These are phyloP conservation scores for Trichoplusia ni DNA, from an alignment of 1,140 invertebrate genomes.

Conservation along the genomic window DNA sequence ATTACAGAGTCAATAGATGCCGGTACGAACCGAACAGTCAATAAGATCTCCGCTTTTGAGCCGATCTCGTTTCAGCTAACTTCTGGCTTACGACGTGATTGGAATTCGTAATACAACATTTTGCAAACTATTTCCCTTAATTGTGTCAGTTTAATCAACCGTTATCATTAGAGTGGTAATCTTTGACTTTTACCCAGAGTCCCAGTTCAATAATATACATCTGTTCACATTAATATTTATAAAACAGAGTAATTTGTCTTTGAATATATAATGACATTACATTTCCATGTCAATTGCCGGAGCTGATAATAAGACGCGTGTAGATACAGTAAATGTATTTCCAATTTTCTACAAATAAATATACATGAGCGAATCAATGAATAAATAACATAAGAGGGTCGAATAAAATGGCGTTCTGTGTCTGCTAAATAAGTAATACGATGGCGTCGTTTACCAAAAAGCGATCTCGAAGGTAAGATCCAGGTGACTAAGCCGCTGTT, in stretches of 20 bases:
- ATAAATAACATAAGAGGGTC: constrained; percentile 24
- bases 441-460: constrained; percentile 23
- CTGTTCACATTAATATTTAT: constrained; percentile 7
- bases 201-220: not conserved
- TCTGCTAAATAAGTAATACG: constrained; percentile 32
- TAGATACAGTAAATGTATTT: constrained; percentile 20
- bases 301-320: constrained; percentile 23
- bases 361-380: constrained; percentile 29
- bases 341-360: constrained; percentile 31
- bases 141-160: constrained; percentile 39
- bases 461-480: constrained; percentile 24
- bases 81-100: constrained; percentile 50
- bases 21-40: constrained; percentile 59
- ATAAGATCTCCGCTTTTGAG: constrained; percentile 53
- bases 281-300: constrained; percentile 16
- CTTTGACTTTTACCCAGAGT: not conserved
- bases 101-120: constrained; percentile 43
- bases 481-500: constrained; percentile 26
- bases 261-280: not conserved
- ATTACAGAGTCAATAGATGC: constrained; percentile 71
- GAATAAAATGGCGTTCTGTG: constrained; percentile 28
- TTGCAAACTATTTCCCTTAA: constrained; percentile 41
- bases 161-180: constrained; percentile 29
- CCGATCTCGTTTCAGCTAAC: constrained; percentile 51
- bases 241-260: not conserved